Base-by-base conservation (phyloP, 2,888 invertebrate species). In the Flexamia atlantica region DNA sequence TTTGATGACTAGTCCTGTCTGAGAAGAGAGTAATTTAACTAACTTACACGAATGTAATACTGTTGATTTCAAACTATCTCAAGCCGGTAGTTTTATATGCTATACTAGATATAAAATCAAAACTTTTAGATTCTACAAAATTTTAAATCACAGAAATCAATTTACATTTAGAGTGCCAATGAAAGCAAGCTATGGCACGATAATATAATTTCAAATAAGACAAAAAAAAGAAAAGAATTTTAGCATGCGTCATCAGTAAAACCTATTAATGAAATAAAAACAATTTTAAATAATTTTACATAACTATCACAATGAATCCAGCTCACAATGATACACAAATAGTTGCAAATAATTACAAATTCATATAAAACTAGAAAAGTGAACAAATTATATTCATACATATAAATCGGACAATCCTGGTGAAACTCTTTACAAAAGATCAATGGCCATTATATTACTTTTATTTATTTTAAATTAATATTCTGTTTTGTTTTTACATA, bases 1-100 rank as follows among this genome's bases (percentile, higher is more conserved):
- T 72, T 72, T 76, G 46, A 76, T 76, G 76, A 76, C 76, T 76
- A 76, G 76, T 70, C 70, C 70, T 25, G 76, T 40, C 14, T 46
- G 50, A 46, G 76, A 76, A 46, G n/a, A 23, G 40, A 40, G 36
- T 23, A 25, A 46, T 76, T 76, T 17, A 25, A 23, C 10, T 17
- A 25, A 23, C 10, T 46, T 46, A 46, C 28, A 50, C 50, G 23
- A 76, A 23, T 76, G 46, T 76, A 76, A 76, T 76, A 76, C 76
- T 76, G 76, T 28, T 28, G 20, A 46, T 25, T 42, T 46, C 70
- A 36, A 70, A 70, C 70, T 70, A 68, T 68, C 32, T 68, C 68
- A 68, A 28, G 53, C 64, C 64, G 30, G 64, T 42, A 72, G 72
- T 72, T 40, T 68, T 40, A 36, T 72, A 36, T 72, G 72, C 36